Conservation (phyloP, 2,888 invertebrate species). For the Dryomyza anilis region DNA sequence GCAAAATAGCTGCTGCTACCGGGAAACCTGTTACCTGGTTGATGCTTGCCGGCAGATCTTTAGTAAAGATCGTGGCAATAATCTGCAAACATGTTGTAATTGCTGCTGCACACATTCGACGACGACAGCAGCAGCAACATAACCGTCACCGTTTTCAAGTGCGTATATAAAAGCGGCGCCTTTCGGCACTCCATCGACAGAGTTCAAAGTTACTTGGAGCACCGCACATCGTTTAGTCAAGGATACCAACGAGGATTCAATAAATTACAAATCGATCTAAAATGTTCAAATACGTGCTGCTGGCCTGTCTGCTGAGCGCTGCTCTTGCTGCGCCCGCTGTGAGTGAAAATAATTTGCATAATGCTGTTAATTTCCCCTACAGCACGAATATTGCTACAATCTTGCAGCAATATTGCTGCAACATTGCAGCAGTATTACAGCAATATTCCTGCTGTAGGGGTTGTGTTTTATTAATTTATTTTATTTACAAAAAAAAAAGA, state of each 20-base stretch:
- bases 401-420: too few species aligned
- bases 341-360: slow-evolving; percentile 53
- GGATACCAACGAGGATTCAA: slow-evolving; percentile 23
- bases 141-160: slow-evolving; percentile 40
- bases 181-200: slow-evolving; percentile 45
- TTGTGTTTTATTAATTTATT: neutral
- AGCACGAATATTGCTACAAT: too few species aligned
- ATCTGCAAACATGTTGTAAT: too few species aligned
- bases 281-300: slow-evolving; percentile 55
- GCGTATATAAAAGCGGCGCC: slow-evolving; percentile 53
- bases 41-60: too few species aligned
- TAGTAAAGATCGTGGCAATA: too few species aligned
- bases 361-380: too few species aligned
- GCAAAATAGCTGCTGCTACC: too few species aligned
- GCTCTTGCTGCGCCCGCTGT: slow-evolving; percentile 53
- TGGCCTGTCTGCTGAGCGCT: slow-evolving; percentile 52
- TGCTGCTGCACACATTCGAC: too few species aligned
- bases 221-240: slow-evolving; percentile 44
- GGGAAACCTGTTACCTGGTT: too few species aligned
- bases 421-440: too few species aligned
- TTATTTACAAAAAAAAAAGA: neutral
- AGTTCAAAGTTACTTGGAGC: slow-evolving; percentile 56
- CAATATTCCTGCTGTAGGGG: neutral
- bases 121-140: slow-evolving; percentile 9
- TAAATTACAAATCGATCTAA: slow-evolving; percentile 22